Evolutionary conservation across 2,888 invertebrate genomes (phyloP), one percentile per base, ranked within the genome.

Genomic region (Leucoma salicis): DNA sequence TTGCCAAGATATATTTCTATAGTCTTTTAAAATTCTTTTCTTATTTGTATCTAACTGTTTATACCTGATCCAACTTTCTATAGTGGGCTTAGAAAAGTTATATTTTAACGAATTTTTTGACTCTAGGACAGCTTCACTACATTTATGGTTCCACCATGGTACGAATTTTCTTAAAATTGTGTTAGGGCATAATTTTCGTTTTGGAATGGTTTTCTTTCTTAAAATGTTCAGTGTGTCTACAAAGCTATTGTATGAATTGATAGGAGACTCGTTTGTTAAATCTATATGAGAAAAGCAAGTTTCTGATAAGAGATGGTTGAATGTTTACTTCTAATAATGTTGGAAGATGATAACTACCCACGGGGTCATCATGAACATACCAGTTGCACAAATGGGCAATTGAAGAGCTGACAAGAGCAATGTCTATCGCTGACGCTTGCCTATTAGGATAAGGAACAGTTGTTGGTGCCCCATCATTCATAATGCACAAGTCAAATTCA

Each of bases 31-130:
- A 10, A 31, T 41, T 38, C n/a, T 41, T 37, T 34, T 46, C 28
- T 35, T 46, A 21, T 25, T 14, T 21, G 36, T 25, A 40, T 45
- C 40, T 33, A 40, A 4, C 7, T 45, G 36, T 31, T 40, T 35
- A 29, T 31, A 31, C 5, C 5, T 14, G 6, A 31, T 31, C 8
- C 5, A 31, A 14, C 14, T 35, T 14, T 31, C 31, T 8, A 31
- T 31, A 2, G 10, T 13, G 14, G 31, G 31, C 3, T 14, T 14
- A 15, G 8, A 8, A 3, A 10, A 11, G 14, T 31, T 14, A 14
- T 8, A 14, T 31, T 31, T 31, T 31, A 31, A 31, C 3, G 31
- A 14, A 5, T 15, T 14, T 14, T 31, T 14, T 4, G 14, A 14
- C 1, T 13, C 8, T 4, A 8, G 2, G 12, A 31, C 31, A 14